Percentiles rank a stretch among this genome's conserved stretches.
phyloP scores from a whole-genome alignment of 2,888 invertebrate species.

The Amphipoea oculea region DNA sequence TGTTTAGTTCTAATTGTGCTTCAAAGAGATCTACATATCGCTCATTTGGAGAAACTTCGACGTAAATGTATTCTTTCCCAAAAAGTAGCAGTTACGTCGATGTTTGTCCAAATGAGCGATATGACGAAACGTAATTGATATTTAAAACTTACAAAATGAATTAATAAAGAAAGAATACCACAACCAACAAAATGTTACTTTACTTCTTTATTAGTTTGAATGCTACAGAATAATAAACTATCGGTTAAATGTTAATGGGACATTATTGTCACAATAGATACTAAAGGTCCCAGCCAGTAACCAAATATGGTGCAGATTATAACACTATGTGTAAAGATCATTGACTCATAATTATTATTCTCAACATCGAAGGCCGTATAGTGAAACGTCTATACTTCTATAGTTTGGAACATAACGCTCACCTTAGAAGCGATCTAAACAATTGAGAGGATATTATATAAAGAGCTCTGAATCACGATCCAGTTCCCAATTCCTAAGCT shows the following conservation, averaged over 20 bases:
- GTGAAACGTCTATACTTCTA: conserved; percentile 36
- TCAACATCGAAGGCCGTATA: conserved; percentile 40
- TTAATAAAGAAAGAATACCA: conserved; percentile 6
- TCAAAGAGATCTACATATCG: not conserved
- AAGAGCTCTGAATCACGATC: conserved; percentile 78
- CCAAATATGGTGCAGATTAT: conserved; percentile 61
- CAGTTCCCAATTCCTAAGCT: conserved; percentile 81
- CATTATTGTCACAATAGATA: conserved; percentile 54
- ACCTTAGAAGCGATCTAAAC: conserved; percentile 47
- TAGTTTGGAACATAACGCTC: conserved; percentile 31
- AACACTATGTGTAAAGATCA: conserved; percentile 57
- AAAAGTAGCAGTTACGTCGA: no score
- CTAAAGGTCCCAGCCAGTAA: conserved; percentile 31
- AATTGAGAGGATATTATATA: conserved; percentile 49
- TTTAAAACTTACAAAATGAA: not conserved
- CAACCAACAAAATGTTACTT: not conserved
- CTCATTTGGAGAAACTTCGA: no score
- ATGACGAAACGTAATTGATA: not conserved
- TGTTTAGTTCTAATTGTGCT: conserved; percentile 7
- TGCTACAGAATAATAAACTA: conserved; percentile 28
- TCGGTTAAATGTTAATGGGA: conserved; percentile 49
- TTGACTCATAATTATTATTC: conserved; percentile 63
- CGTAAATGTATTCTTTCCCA: no score
- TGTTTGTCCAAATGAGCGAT: no score
- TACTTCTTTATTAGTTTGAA: conserved; percentile 21